These are phyloP conservation scores for Drosophila triauraria DNA, from an alignment of 1,140 invertebrate species.

Conservation along the genomic window DNA sequence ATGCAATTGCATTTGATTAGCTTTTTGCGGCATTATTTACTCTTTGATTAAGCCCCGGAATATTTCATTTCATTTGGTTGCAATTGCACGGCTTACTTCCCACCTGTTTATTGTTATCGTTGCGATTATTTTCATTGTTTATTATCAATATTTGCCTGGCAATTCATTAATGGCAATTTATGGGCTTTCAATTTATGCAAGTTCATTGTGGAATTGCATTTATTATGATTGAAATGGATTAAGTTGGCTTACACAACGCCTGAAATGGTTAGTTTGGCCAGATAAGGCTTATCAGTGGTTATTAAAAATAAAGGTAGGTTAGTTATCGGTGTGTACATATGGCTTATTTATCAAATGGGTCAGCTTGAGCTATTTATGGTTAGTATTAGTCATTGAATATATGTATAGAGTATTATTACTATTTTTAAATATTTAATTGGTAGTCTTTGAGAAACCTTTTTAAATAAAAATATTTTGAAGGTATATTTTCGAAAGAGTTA, in stretches of 20 bases:
- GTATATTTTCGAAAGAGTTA: too few species aligned
- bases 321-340: slow-evolving; percentile 20
- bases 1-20: slow-evolving; percentile 63
- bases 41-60: slow-evolving; percentile 47
- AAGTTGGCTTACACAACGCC: slow-evolving; percentile 12
- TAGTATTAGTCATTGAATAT: not conserved
- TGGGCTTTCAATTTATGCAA: slow-evolving; percentile 35
- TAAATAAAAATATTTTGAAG: too few species aligned
- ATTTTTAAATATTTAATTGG: not conserved
- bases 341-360: not conserved
- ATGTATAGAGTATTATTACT: not conserved
- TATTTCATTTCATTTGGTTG: slow-evolving; percentile 50
- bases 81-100: slow-evolving; percentile 17
- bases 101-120: slow-evolving; percentile 32
- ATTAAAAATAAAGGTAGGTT: slow-evolving; percentile 13
- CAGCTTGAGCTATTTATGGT: not conserved
- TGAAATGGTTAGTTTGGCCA: slow-evolving; percentile 14
- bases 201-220: slow-evolving; percentile 37
- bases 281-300: slow-evolving; percentile 19
- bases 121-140: slow-evolving; percentile 35
- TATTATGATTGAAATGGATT: slow-evolving; percentile 35
- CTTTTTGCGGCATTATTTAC: slow-evolving; percentile 42
- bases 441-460: too few species aligned
- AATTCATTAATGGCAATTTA: slow-evolving; percentile 59
- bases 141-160: slow-evolving; percentile 50